phyloP scores from a whole-genome alignment of 2,797 vertebrate species.

The Cuniculus paca region DNA sequence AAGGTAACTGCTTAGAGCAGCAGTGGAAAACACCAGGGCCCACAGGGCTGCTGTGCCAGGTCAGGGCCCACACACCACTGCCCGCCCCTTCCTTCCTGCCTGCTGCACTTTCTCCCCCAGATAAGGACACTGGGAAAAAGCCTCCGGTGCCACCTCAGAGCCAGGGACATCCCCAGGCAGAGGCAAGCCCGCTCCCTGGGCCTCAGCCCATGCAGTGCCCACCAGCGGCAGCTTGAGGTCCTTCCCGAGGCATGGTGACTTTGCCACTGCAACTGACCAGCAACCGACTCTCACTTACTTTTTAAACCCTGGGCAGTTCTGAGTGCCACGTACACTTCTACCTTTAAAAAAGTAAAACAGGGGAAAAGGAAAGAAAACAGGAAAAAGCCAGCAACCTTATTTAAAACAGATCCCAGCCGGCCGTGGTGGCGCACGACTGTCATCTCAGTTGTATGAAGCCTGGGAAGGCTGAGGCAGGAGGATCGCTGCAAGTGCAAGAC shows the following conservation, averaged over 20 bases:
- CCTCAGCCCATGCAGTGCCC: too few relatives aligned
- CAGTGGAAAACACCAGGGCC: too few relatives aligned
- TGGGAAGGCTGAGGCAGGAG: neutral
- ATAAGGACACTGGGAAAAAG: conserved; percentile 43
- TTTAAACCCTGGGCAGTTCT: neutral
- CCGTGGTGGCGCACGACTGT: neutral
- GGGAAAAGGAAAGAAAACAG: neutral
- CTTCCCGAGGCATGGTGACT: neutral
- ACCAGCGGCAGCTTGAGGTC: too few relatives aligned
- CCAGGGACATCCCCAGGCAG: neutral
- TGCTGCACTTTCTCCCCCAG: neutral
- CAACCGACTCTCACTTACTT: neutral
- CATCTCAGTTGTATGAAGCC: neutral
- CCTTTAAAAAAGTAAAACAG: neutral
- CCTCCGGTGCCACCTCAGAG: neutral
- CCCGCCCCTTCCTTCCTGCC: too few relatives aligned
- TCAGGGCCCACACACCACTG: too few relatives aligned
- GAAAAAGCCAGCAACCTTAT: neutral
- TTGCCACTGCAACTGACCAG: neutral
- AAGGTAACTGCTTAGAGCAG: too few relatives aligned
- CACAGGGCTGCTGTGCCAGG: too few relatives aligned
- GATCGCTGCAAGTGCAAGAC: neutral
- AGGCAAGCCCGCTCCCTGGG: too few relatives aligned
- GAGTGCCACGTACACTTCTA: neutral
- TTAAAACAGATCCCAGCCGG: neutral